Conservation (phyloP, 2,888 invertebrate species). For the Clepsis dumicolana region DNA sequence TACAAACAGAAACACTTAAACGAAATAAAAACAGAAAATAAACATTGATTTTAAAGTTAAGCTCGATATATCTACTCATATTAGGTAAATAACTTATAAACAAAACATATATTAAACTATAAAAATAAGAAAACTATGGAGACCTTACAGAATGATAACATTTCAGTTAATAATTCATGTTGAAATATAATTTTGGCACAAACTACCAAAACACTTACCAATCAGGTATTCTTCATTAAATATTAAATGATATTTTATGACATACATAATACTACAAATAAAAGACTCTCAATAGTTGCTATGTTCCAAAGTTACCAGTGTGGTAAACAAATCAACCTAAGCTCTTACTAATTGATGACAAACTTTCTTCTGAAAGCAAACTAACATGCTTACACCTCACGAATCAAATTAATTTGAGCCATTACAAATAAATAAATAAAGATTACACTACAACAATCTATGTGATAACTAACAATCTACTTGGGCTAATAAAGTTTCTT, state of each 20-base stretch:
- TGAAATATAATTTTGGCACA: conserved; percentile 69
- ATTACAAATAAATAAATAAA: conserved; percentile 28
- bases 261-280: not conserved
- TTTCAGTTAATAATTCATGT: conserved; percentile 25
- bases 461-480: conserved; percentile 27
- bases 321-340: not conserved
- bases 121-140: conserved; percentile 46
- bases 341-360: not conserved
- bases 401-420: conserved; percentile 15
- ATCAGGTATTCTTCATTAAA: not conserved
- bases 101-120: conserved; percentile 41
- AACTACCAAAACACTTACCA: conserved; percentile 59
- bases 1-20: conserved; percentile 46
- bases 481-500: conserved; percentile 26
- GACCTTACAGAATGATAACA: conserved; percentile 22
- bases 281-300: no score
- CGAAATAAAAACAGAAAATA: conserved; percentile 48
- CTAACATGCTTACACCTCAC: not conserved
- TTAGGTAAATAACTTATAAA: conserved; percentile 57
- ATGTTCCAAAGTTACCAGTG: not conserved
- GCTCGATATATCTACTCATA: conserved; percentile 24
- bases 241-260: no score
- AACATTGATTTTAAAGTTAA: conserved; percentile 43
- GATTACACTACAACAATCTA: conserved; percentile 9
- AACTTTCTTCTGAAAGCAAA: not conserved